A percentile compares a stretch with the other conserved stretches of the same genome.
Conservation (phyloP, 2,888 invertebrate species). For the Drosophila aldrichi region DNA sequence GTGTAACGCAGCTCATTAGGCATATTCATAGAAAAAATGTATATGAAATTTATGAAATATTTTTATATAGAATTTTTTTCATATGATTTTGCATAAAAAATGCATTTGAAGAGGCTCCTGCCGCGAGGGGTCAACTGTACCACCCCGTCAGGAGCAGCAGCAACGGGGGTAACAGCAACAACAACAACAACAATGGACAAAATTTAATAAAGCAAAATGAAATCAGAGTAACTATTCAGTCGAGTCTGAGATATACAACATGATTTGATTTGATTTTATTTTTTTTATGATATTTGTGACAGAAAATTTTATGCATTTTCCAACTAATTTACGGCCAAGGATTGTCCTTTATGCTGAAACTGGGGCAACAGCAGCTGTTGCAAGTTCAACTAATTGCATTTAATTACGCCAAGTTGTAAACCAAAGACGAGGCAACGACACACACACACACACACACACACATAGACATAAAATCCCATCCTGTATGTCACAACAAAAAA, state of each 20-base stretch:
- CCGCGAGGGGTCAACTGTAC: slow-evolving; percentile 33
- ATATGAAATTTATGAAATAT: slow-evolving; percentile 26
- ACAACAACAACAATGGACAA: slow-evolving; percentile 17
- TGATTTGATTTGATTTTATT: slow-evolving; percentile 41
- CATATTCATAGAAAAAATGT: slow-evolving; percentile 61
- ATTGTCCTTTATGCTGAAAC: slow-evolving; percentile 30
- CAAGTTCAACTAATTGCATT: slow-evolving; percentile 71
- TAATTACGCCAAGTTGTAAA: slow-evolving; percentile 74
- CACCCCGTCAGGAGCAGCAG: slow-evolving; percentile 11
- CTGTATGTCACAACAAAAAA: slow-evolving; percentile 67
- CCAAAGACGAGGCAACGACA: slow-evolving; percentile 27
- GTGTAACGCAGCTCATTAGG: slow-evolving; percentile 57
- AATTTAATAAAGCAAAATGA: not conserved
- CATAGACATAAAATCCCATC: slow-evolving; percentile 41
- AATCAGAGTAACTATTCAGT: slow-evolving; percentile 18
- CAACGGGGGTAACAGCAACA: slow-evolving; percentile 18
- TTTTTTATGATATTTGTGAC: slow-evolving; percentile 70
- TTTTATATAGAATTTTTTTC: slow-evolving; percentile 17
- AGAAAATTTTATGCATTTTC: slow-evolving; percentile 66
- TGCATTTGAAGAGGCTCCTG: slow-evolving; percentile 38
- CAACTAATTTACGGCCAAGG: slow-evolving; percentile 47
- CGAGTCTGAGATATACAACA: slow-evolving; percentile 2
- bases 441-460: slow-evolving; percentile 22
- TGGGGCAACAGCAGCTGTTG: slow-evolving; percentile 38
- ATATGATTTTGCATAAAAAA: slow-evolving; percentile 65